Evolutionary conservation across 2,888 invertebrate genomes (phyloP).

Genomic region (Miltochrista miniata): DNA sequence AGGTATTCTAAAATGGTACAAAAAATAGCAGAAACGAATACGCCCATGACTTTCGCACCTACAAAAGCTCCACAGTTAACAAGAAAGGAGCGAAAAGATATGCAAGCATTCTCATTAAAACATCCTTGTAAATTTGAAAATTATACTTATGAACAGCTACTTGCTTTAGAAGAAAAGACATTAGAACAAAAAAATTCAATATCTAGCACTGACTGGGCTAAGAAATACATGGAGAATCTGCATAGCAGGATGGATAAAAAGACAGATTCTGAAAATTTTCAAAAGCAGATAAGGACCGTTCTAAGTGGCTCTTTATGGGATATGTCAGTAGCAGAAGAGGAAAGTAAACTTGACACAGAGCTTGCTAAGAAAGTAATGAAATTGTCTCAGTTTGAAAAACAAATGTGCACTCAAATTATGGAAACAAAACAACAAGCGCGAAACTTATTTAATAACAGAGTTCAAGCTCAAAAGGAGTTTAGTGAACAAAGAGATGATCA

Average conservation of each 20-base stretch:
- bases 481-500: constrained; percentile 75
- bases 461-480: constrained; percentile 76
- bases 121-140: constrained; percentile 66
- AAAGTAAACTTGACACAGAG: constrained; percentile 73
- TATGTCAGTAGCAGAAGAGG: constrained; percentile 77
- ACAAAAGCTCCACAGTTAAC: constrained; percentile 34
- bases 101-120: constrained; percentile 60
- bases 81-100: constrained; percentile 55
- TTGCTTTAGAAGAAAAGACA: constrained; percentile 59
- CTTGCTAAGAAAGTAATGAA: constrained; percentile 83
- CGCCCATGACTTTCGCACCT: constrained; percentile 37
- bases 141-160: constrained; percentile 69
- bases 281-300: constrained; percentile 74
- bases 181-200: constrained; percentile 52
- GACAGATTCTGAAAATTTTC: constrained; percentile 71
- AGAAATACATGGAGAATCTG: constrained; percentile 76
- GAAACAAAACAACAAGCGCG: constrained; percentile 84
- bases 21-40: constrained; percentile 58
- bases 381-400: constrained; percentile 86
- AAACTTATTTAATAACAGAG: constrained; percentile 79
- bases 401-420: constrained; percentile 85
- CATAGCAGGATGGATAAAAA: constrained; percentile 68
- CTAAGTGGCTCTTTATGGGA: constrained; percentile 81
- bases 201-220: constrained; percentile 68
- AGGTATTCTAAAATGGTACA: constrained; percentile 66